phyloP scores from a whole-genome alignment of 35 echinoderm and acorn worm genomes.

The Stichopus chloronotus region DNA sequence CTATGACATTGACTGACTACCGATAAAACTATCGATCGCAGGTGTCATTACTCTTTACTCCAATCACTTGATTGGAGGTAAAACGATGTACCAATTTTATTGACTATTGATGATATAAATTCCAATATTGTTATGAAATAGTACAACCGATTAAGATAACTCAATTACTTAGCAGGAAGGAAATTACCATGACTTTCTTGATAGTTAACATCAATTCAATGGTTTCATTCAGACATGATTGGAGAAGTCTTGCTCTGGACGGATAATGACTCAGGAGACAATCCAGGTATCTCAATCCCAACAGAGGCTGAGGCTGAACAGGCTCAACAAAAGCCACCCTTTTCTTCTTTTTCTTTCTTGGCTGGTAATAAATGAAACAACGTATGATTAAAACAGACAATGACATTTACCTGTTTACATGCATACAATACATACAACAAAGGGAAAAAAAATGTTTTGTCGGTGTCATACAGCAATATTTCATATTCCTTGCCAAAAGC shows the following conservation, averaged over 20 bases:
- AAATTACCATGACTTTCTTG: conserved; percentile 69
- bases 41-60: no score
- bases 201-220: conserved; percentile 62
- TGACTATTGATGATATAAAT: no score
- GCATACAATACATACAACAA: background rate
- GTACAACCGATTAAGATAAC: no score
- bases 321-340: conserved; percentile 76
- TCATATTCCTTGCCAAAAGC: no score
- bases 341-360: conserved; percentile 59
- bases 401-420: background rate
- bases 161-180: no score
- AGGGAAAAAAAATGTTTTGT: background rate
- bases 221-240: conserved; percentile 42
- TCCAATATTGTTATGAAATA: no score
- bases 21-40: no score
- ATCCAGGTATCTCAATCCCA: conserved; percentile 76
- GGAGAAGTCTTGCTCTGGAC: conserved; percentile 62
- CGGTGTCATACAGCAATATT: no score
- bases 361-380: background rate
- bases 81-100: no score
- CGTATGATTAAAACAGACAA: background rate
- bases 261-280: conserved; percentile 67
- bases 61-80: no score
- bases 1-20: no score
- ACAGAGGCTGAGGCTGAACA: conserved; percentile 65